Base-by-base conservation (phyloP, 2,888 invertebrate genomes). In the Capitulum mitella region DNA sequence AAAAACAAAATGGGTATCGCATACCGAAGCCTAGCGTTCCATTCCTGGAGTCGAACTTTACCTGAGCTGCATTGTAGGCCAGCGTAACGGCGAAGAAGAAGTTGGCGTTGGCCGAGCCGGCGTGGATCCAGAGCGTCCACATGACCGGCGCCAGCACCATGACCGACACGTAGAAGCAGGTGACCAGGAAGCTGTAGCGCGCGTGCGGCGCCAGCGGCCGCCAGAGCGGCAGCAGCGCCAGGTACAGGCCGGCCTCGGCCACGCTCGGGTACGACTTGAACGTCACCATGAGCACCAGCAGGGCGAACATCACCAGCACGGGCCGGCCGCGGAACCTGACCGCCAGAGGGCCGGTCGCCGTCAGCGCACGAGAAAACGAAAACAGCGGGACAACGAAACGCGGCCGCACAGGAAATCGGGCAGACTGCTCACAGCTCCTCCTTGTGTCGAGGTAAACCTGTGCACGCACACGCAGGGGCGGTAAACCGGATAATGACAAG, bases 81-180 rank as follows among this genome's bases (percentile, higher is more conserved):
- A 99, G 88, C 0, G 98, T 97, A 0, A 97, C 94, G 54, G 97
- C 98, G 87, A 99, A 99, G 88, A 97, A 99, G 87, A 99, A 99
- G 87, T 99, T 99, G 0, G 99, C 98, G 88, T 99, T 99, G 12
- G 98, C 99, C 70, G 98, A 97, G 64, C 98, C 95, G 19, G 95
- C 92, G 86, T 96, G 96, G 83, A 99, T 96, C 99, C 99, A 99
- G 64, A 99, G 89, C 86, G 98, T 94, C 95, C 97, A 98, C 78
- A 98, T 91, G 3, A 97, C 93, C 0, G 99, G 98, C 78, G 95
- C 96, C 83, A 99, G 90, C 8, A 93, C 92, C 48, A 95, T 91
- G 29, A 95, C 94, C 79, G 94, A 92, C 78, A 97, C 88, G 84
- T 97, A 91, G 84, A 96, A 93, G 83, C 94, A 93, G n/a, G 92